Evolutionary conservation across 2,797 vertebrate genomes (phyloP), one percentile per base, ranked within the genome.

Genomic region (Strix occidentalis): DNA sequence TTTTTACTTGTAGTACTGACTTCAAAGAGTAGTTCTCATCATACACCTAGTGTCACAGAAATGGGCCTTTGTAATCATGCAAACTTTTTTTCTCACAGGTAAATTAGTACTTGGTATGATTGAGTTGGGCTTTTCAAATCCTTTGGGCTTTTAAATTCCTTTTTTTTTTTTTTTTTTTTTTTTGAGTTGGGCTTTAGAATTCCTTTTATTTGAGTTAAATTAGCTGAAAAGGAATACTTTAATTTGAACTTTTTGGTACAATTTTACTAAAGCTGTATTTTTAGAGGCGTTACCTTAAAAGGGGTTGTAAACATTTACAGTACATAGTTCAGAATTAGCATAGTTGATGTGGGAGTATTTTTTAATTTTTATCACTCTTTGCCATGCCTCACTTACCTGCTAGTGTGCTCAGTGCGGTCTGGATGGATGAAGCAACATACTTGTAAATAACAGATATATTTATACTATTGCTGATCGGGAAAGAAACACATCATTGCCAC

Each of bases 381-480:
- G 69, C 88, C 90, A 94, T 95, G 93, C 92, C 70, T 93, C 94
- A 87, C 89, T 97, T 96, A 95, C 93, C 90, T 97, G 94, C 90
- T 96, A 93, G 61, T 79, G 91, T 97, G 94, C 90, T 97, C 84
- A 74, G 84, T 74, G 75, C 58, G 96, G 95, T 68, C 88, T 89
- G 96, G 97, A 97, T 94, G 93, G 91, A 98, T 95, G 94, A 97
- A 91, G 89, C 65, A 95, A 91, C 89, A 84, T 14, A 31, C 92
- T 97, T 97, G 76, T 97, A 98, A 97, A 98, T 97, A 98, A 97
- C 92, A 92, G 91, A 96, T 97, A 94, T 92, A 97, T 97, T 97
- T 97, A 91, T 97, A 93, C 92, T 89, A 88, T 95, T 95, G 76
- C 84, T 96, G 95, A 97, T 86, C 71, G 58, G 93, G 89, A 96